Evolutionary conservation across 64 coral and sea anemone species (phyloP).

Genomic region (Actinia equina): DNA sequence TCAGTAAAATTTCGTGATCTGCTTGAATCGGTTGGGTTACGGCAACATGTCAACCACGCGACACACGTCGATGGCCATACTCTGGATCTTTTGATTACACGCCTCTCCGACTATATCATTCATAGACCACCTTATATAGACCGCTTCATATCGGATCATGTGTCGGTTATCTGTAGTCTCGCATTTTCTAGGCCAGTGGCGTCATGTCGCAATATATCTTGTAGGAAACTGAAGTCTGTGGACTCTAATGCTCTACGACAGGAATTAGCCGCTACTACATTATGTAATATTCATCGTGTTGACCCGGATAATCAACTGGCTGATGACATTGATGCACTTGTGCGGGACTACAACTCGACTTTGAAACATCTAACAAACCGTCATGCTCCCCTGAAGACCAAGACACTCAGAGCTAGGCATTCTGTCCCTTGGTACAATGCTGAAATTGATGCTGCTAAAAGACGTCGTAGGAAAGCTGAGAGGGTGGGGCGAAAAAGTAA

Average conservation of each 20-base stretch:
- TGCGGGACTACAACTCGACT: background rate
- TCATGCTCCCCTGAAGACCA: constrained; percentile 20
- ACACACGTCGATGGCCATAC: constrained; percentile 25
- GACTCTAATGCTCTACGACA: background rate
- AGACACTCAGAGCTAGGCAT: background rate
- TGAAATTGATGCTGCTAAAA: constrained; percentile 18
- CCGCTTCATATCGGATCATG: constrained; percentile 33
- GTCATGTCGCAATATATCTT: background rate
- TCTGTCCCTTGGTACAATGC: constrained; percentile 22
- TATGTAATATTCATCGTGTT: background rate
- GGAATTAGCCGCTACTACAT: background rate
- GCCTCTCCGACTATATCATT: constrained; percentile 20
- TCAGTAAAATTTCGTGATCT: constrained; percentile 13
- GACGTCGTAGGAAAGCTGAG: constrained; percentile 13
- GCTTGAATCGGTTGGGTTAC: constrained; percentile 27
- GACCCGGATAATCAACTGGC: background rate
- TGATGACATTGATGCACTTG: background rate
- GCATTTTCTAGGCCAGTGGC: background rate
- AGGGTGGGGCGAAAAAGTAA: constrained; percentile 18
- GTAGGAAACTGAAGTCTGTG: constrained; percentile 15
- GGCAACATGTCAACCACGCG: constrained; percentile 11
- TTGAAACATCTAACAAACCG: background rate
- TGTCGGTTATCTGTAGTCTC: background rate
- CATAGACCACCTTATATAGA: background rate
- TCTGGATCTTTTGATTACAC: constrained; percentile 29